Evolutionary conservation across 2,113 vertebrate genomes (phyloP).

Genomic region (Balaenoptera acutorostrata): DNA sequence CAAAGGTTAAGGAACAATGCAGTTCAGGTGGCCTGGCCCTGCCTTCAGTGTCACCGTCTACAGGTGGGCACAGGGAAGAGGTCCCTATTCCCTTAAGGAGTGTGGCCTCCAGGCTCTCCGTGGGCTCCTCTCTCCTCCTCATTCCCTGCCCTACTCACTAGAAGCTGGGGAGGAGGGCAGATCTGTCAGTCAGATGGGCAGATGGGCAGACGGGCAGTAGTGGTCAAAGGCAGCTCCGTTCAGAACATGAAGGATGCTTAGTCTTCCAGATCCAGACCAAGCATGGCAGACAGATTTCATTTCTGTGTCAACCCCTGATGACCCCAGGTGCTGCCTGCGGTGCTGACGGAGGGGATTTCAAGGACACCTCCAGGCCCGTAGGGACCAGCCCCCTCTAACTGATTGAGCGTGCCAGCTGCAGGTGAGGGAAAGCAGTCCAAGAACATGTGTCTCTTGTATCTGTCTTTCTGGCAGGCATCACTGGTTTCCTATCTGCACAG

Average conservation of each 20-base stretch:
- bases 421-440: accelerated
- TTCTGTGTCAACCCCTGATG: too few species aligned
- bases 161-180: accelerated
- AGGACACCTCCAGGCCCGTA: accelerated
- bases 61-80: background rate
- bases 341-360: background rate
- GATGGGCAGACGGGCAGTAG: accelerated
- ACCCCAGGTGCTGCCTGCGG: background rate
- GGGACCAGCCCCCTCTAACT: background rate
- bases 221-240: background rate
- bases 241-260: background rate
- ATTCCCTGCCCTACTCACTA: accelerated
- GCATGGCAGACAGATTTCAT: background rate
- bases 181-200: background rate
- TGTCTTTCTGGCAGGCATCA: accelerated
- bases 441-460: accelerated
- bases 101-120: too few species aligned
- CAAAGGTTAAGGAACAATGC: too few species aligned
- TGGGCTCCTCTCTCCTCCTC: background rate
- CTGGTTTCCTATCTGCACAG: background rate
- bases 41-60: accelerated
- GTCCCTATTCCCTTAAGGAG: accelerated
- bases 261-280: background rate
- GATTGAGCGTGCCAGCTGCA: accelerated
- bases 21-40: background rate